These are phyloP conservation scores for Nycticryphes semicollaris DNA, from an alignment of 2,113 vertebrate genomes.

Conservation along the genomic window DNA sequence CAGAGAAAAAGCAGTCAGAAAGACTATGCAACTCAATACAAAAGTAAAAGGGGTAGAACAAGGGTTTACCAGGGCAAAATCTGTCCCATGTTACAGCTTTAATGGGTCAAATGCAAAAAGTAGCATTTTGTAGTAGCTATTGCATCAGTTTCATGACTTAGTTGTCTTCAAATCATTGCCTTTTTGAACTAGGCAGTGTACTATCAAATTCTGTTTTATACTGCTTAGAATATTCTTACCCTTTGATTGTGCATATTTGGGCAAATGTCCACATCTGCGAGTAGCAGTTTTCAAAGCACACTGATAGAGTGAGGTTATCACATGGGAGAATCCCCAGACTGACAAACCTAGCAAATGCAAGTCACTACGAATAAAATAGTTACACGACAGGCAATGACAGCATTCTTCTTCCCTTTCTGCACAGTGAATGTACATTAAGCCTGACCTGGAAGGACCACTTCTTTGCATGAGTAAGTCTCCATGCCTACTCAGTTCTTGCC, in stretches of 20 bases:
- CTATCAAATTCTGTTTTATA: not conserved
- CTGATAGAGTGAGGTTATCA: not conserved
- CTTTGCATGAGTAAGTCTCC: not conserved
- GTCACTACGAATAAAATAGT: not conserved
- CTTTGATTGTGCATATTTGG: not conserved
- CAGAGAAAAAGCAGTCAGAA: not conserved
- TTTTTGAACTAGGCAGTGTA: not conserved
- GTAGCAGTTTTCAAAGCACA: not conserved
- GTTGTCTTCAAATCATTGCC: not conserved
- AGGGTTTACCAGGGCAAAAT: not conserved
- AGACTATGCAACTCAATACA: not conserved
- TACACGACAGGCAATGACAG: not conserved
- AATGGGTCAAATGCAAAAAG: not conserved
- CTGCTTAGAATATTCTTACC: not conserved
- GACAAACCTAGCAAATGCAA: not conserved
- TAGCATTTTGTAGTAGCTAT: not conserved
- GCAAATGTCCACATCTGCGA: not conserved
- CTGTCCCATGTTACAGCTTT: not conserved
- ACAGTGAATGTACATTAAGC: not conserved
- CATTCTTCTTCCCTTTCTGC: not conserved
- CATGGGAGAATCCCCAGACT: not conserved
- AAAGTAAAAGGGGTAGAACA: not conserved
- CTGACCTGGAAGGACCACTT: conserved; percentile 43
- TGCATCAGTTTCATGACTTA: not conserved
- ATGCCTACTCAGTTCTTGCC: not conserved